Evolutionary conservation across 2,113 vertebrate species (phyloP), one percentile per base, ranked within the genome.

Genomic region (Notarius quadriscutis): DNA sequence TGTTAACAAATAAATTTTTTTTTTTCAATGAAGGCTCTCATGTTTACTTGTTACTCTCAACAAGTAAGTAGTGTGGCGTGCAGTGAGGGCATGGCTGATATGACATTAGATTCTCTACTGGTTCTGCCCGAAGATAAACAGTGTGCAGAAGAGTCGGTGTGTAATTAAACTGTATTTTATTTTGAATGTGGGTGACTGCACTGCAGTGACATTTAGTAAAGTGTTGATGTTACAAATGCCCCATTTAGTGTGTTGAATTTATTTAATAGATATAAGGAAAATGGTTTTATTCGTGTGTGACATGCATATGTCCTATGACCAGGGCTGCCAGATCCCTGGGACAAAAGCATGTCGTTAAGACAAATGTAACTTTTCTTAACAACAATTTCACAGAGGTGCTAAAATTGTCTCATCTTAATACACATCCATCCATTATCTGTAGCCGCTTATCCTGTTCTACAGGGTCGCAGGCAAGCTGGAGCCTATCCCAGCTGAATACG

Each of bases 91-190:
- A 80, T 25, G 22, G 50, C 55, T 34, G 18, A 12, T 17, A 78
- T 34, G 27, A 60, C 8, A 58, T 80, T 18, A 58, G 55, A 60
- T 11, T 81, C 55, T 51, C 78, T 58, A 17, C 55, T 81, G 27
- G 18, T 34, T 81, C 60, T 30, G 57, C 77, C 50, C 53, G 17
- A 79, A 79, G 55, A 57, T 18, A 79, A 79, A 0, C n/a, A 60
- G 53, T 4, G 41, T 60, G 17, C 17, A 60, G 41, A 60, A 20
- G 20, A 58, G n/a, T 18, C 27, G 41, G 78, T 60, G 25, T 30
- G 17, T 60, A 34, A 60, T 34, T 81, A 60, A 60, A 34, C 27
- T 60, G 18, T 58, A 60, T 81, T 78, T 60, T 81, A 81, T 81
- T 34, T 41, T n/a, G 27, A 55, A 60, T 81, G 8, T 58, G 30